Evolutionary conservation across 2,113 vertebrate genomes (phyloP).

Genomic region (Tautogolabrus adspersus): DNA sequence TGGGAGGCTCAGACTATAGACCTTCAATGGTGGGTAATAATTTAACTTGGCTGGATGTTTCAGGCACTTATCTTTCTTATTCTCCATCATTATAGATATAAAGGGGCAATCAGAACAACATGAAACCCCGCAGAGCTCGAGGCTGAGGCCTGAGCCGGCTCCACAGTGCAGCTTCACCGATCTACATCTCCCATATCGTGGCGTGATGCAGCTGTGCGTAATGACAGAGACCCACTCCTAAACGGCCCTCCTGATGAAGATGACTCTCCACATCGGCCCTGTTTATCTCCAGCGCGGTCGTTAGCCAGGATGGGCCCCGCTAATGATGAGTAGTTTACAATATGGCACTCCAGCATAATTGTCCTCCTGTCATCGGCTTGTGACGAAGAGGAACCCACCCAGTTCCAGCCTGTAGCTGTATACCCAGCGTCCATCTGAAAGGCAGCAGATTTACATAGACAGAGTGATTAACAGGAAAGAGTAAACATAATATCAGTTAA

Average conservation of each 20-base stretch:
- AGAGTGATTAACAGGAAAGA: slow-evolving; percentile 50
- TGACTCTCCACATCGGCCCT: slow-evolving; percentile 64
- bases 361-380: slow-evolving; percentile 66
- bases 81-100: slow-evolving; percentile 61
- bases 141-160: slow-evolving; percentile 52
- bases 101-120: slow-evolving; percentile 54
- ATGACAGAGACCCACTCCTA: slow-evolving; percentile 71
- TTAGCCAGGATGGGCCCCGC: slow-evolving; percentile 71
- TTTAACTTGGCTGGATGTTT: slow-evolving; percentile 61
- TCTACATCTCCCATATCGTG: slow-evolving; percentile 62
- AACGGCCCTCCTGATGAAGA: slow-evolving; percentile 75
- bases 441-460: slow-evolving; percentile 46
- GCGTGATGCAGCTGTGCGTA: slow-evolving; percentile 78
- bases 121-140: slow-evolving; percentile 45
- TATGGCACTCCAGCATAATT: slow-evolving; percentile 74
- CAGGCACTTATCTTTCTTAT: slow-evolving; percentile 56
- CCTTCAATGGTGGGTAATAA: slow-evolving; percentile 55
- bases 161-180: slow-evolving; percentile 61
- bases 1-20: slow-evolving; percentile 57
- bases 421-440: slow-evolving; percentile 49
- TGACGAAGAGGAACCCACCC: slow-evolving; percentile 58
- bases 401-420: slow-evolving; percentile 68
- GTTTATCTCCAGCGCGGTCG: slow-evolving; percentile 73
- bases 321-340: slow-evolving; percentile 83
- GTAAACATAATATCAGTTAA: slow-evolving; percentile 34